These are phyloP conservation scores for Synchiropus splendidus DNA, from an alignment of 2,113 vertebrate genomes.

Conservation along the genomic window DNA sequence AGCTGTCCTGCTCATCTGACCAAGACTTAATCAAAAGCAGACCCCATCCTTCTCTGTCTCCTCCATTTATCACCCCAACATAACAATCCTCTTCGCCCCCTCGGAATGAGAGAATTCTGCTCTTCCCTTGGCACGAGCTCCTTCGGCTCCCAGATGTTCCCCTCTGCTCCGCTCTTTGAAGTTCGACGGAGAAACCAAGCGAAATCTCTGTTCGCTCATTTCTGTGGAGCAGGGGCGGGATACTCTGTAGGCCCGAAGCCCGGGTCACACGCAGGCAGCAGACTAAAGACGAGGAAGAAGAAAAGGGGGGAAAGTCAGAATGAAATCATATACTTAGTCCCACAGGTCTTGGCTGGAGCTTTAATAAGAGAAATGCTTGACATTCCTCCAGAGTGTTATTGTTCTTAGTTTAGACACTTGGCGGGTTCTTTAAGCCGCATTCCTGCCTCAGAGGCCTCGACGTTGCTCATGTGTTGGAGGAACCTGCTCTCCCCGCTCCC, in stretches of 20 bases:
- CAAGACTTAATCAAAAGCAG: constrained; percentile 49
- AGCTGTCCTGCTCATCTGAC: constrained; percentile 26
- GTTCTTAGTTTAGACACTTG: constrained; percentile 43
- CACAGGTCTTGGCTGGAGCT: constrained; percentile 28
- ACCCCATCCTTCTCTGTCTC: constrained; percentile 26
- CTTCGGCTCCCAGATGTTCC: constrained; percentile 57
- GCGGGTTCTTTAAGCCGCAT: constrained; percentile 22
- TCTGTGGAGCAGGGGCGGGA: constrained; percentile 25
- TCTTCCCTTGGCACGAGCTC: constrained; percentile 32
- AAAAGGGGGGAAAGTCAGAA: constrained; percentile 23
- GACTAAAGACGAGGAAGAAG: constrained; percentile 12
- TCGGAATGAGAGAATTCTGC: constrained; percentile 24
- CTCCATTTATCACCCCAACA: constrained; percentile 26
- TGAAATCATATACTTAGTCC: constrained; percentile 33
- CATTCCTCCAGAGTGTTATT: constrained; percentile 44
- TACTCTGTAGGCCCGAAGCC: constrained; percentile 4
- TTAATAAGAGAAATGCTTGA: constrained; percentile 45
- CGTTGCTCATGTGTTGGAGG: constrained; percentile 11
- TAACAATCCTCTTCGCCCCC: constrained; percentile 29
- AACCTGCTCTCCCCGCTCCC: too few species aligned
- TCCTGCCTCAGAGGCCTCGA: constrained; percentile 10
- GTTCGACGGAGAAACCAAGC: constrained; percentile 24
- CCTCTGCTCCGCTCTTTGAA: constrained; percentile 47
- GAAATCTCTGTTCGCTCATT: constrained; percentile 25
- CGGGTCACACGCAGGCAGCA: constrained; percentile 37